Base-by-base conservation (phyloP, 37 sponge, comb jelly and placozoan genomes). In the Beroe ovata region DNA sequence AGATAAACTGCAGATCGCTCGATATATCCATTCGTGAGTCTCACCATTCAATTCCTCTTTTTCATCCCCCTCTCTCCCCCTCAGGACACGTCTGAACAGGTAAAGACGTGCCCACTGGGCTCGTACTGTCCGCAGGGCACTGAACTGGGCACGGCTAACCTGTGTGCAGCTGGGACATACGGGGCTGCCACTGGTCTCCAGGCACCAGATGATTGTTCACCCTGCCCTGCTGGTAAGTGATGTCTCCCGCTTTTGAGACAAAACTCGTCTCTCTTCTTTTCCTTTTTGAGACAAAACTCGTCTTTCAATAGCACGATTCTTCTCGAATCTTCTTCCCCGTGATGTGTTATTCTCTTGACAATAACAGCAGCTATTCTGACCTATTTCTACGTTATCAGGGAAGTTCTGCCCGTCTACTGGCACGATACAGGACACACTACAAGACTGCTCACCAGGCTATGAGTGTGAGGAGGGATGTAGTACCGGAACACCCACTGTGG, bases 71-170 rank as follows among this genome's bases (percentile, higher is more conserved):
- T n/a, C n/a, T n/a, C n/a, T 16, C 11, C 54, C 11, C 2, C 16
- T 77, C 84, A 77, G 84, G 84, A 77, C 32, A 77, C 84, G 4
- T 30, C 38, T 28, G 54, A 77, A 1, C 84, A 77, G 28, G 89
- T 37, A 21, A 36, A 89, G 89, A 21, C 29, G 6, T 89, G 89
- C 32, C 89, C 89, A 25, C 39, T 89, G 22, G 89, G 89, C n/a
- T 63, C 39, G 22, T 89, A 60, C 64, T 89, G 89, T 60, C 61
- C 62, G 21, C 30, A 19, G 14, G 89, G 89, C 58, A 89, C 89
- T 60, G 64, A 29, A 21, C 16, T 33, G 8, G 39, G 47, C 8
- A 22, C 18, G 8, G 25, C 58, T 8, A 14, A 77, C 47, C 38
- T 42, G 23, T 77, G 84, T 39, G 36, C 84, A 6, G 38, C 4